These are phyloP conservation scores for Sphecodes monilicornis DNA, from an alignment of 2,888 invertebrate species.

Conservation along the genomic window DNA sequence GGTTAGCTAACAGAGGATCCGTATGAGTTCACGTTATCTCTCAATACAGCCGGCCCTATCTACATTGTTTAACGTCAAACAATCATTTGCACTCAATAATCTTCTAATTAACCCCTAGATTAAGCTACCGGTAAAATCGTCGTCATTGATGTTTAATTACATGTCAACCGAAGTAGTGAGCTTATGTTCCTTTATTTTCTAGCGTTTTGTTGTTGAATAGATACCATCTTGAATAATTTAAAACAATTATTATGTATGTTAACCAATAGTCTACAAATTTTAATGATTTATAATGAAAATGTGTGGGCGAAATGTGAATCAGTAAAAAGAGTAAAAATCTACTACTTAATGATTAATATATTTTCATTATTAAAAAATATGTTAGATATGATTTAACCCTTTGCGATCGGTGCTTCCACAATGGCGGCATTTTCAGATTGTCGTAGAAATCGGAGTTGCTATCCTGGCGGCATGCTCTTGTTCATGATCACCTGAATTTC, in stretches of 20 bases:
- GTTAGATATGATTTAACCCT: too few relatives aligned
- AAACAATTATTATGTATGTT: too few relatives aligned
- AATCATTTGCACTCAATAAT: not conserved
- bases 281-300: not conserved
- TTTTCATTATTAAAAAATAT: too few relatives aligned
- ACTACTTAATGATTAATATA: too few relatives aligned
- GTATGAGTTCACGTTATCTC: constrained; percentile 33
- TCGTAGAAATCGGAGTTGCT: too few relatives aligned
- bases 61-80: constrained; percentile 1
- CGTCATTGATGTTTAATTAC: not conserved
- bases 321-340: not conserved
- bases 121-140: not conserved
- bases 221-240: too few relatives aligned
- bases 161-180: not conserved
- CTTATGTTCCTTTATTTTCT: not conserved
- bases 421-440: too few relatives aligned
- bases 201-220: not conserved
- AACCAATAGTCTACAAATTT: too few relatives aligned
- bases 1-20: constrained; percentile 15
- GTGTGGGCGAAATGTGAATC: not conserved
- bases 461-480: too few relatives aligned
- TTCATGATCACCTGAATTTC: too few relatives aligned
- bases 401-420: too few relatives aligned
- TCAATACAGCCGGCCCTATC: not conserved
- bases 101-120: constrained; percentile 24